A percentile compares a stretch with the other conserved stretches of the same genome.
These are phyloP conservation scores for Octopus sinensis DNA, from an alignment of 1,140 invertebrate genomes.

Conservation along the genomic window DNA sequence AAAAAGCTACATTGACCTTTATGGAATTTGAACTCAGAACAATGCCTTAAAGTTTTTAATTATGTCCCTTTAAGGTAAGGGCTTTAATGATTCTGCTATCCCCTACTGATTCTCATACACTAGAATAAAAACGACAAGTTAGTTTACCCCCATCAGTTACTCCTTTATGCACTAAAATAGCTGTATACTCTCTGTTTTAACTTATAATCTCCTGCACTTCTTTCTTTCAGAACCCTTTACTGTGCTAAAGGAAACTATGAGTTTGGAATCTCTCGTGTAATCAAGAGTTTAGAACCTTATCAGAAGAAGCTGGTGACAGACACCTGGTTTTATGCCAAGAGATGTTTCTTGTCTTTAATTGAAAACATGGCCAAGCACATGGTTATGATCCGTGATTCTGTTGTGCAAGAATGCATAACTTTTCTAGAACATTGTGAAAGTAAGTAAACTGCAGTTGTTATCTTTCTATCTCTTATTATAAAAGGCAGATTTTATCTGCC, in stretches of 20 bases:
- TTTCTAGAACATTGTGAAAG: conserved; percentile 88
- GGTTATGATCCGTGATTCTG: conserved; percentile 81
- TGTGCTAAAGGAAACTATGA: conserved; percentile 99
- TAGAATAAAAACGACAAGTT: too few species aligned
- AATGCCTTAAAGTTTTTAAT: too few species aligned
- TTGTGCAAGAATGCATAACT: conserved; percentile 83
- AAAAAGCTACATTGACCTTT: too few species aligned
- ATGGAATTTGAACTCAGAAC: too few species aligned
- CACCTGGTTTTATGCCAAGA: conserved; percentile 96
- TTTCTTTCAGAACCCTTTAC: conserved; percentile 74
- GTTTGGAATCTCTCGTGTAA: conserved; percentile 96
- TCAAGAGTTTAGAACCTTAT: conserved; percentile 93
- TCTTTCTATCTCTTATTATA: background rate
- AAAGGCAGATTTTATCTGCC: background rate
- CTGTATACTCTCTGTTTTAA: too few species aligned
- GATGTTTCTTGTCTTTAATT: conserved; percentile 88
- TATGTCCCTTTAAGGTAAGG: too few species aligned
- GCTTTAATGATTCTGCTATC: too few species aligned
- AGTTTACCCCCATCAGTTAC: too few species aligned
- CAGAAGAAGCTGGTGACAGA: conserved; percentile 93
- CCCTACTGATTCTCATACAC: too few species aligned
- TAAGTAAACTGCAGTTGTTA: conserved; percentile 41
- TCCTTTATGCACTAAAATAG: too few species aligned
- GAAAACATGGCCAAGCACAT: conserved; percentile 90
- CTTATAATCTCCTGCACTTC: background rate